phyloP scores from a whole-genome alignment of 2,113 vertebrate genomes.

The Coregonus clupeaformis region DNA sequence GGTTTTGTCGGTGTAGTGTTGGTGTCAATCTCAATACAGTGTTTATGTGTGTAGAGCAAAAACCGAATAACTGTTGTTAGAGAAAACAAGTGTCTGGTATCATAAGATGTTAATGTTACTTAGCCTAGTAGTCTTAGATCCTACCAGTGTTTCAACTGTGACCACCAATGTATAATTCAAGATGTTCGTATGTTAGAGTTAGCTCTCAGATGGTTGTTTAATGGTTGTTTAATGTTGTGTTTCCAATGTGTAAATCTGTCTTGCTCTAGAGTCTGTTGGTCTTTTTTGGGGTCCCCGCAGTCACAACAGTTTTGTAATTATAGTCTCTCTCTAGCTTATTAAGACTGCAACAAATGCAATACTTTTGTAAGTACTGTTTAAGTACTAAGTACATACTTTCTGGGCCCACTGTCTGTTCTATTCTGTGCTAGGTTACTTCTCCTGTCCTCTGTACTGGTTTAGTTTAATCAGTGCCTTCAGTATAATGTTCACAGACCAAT shows the following conservation, averaged over 20 bases:
- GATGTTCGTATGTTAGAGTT: slow-evolving; percentile 65
- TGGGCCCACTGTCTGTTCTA: not conserved
- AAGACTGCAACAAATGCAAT: slow-evolving; percentile 65
- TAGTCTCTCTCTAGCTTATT: slow-evolving; percentile 19
- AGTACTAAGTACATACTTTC: not conserved
- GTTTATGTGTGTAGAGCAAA: slow-evolving; percentile 67
- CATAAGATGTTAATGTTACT: slow-evolving; percentile 56
- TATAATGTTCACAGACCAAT: slow-evolving; percentile 21
- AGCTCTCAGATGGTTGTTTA: slow-evolving; percentile 54
- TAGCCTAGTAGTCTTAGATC: slow-evolving; percentile 58
- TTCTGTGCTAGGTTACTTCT: slow-evolving; percentile 12
- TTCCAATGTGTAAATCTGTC: slow-evolving; percentile 60
- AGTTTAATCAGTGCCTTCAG: slow-evolving; percentile 1
- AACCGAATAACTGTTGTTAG: slow-evolving; percentile 53
- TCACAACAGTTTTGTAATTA: slow-evolving; percentile 33
- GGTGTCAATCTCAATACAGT: slow-evolving; percentile 57
- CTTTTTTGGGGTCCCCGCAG: slow-evolving; percentile 26
- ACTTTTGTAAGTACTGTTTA: slow-evolving; percentile 63
- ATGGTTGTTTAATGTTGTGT: slow-evolving; percentile 56
- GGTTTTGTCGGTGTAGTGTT: slow-evolving; percentile 54
- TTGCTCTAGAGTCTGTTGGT: slow-evolving; percentile 17
- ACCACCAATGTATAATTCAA: slow-evolving; percentile 57
- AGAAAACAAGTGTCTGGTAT: slow-evolving; percentile 50
- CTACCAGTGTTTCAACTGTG: slow-evolving; percentile 62
- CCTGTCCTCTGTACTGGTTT: not conserved